Evolutionary conservation across 2,797 vertebrate species (phyloP).

Genomic region (Enteromius treurensis): DNA sequence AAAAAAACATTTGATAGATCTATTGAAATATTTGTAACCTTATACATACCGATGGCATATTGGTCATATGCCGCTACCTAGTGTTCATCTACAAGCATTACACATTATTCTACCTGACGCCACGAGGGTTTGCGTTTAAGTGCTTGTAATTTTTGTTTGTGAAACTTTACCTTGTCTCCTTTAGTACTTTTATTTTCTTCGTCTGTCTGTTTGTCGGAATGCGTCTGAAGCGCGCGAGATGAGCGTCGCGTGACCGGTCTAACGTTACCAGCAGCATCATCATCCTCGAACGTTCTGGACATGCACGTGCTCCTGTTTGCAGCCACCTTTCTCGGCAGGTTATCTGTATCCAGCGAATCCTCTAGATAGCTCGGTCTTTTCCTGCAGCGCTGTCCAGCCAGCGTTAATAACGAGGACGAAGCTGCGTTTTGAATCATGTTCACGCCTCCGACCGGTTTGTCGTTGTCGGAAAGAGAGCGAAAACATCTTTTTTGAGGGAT

Average conservation of each 20-base stretch:
- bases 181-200: background rate
- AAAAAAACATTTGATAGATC: background rate
- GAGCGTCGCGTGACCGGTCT: background rate
- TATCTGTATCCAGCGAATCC: slow-evolving; percentile 5
- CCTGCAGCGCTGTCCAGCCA: slow-evolving; percentile 63
- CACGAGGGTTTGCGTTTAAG: background rate
- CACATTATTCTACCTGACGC: background rate
- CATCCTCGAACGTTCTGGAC: slow-evolving; percentile 61
- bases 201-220: slow-evolving; percentile 4
- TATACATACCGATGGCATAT: no score
- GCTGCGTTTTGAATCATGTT: slow-evolving; percentile 40
- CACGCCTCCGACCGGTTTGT: slow-evolving; percentile 57
- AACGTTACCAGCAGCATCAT: slow-evolving; percentile 33
- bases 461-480: slow-evolving; percentile 41
- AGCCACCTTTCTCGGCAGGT: background rate
- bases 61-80: slow-evolving; percentile 4
- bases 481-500: slow-evolving; percentile 63
- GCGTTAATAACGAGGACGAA: slow-evolving; percentile 57
- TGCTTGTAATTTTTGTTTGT: background rate
- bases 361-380: slow-evolving; percentile 68
- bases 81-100: background rate
- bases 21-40: background rate
- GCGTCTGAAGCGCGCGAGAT: background rate
- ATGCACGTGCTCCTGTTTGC: background rate
- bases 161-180: slow-evolving; percentile 21